A percentile compares a stretch with the other conserved stretches of the same genome.
These are phyloP conservation scores for Aphelinus atriplicis DNA, from an alignment of 1,140 invertebrate genomes.

Conservation along the genomic window DNA sequence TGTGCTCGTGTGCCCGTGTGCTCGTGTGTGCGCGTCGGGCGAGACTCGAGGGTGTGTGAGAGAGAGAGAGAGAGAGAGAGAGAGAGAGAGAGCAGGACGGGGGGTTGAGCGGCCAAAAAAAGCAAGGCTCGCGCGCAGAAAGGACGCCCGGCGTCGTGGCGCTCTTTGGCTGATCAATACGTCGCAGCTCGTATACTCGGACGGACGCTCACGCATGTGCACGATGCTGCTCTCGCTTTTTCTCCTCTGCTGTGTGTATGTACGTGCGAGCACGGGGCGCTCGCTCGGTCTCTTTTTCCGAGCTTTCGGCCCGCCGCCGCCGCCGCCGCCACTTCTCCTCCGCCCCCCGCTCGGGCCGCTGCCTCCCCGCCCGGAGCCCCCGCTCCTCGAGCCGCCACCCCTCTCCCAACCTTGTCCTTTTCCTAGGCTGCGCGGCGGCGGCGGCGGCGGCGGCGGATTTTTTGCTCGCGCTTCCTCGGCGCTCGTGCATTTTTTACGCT, in stretches of 20 bases:
- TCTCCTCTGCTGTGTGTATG: conserved; percentile 38
- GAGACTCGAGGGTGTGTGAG: not conserved
- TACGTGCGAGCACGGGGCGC: not conserved
- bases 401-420: conserved; percentile 43
- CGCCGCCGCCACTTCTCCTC: conserved; percentile 20
- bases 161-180: conserved; percentile 68
- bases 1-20: not conserved
- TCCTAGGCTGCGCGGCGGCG: conserved; percentile 48
- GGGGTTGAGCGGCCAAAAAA: conserved; percentile 58
- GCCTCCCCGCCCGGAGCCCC: conserved; percentile 12
- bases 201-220: conserved; percentile 67
- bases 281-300: not conserved
- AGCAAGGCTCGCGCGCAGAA: conserved; percentile 63
- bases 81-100: not conserved
- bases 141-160: conserved; percentile 66
- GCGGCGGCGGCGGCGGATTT: conserved; percentile 54
- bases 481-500: conserved; percentile 61
- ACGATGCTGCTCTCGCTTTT: conserved; percentile 54
- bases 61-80: not conserved
- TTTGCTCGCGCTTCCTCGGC: conserved; percentile 60
- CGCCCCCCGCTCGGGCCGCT: conserved; percentile 6
- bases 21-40: not conserved
- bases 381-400: conserved; percentile 42
- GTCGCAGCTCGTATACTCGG: conserved; percentile 62
- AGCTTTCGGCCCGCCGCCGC: conserved; percentile 30